phyloP scores from a whole-genome alignment of 92 coral and sea anemone genomes.

The Parazoanthus swiftii region DNA sequence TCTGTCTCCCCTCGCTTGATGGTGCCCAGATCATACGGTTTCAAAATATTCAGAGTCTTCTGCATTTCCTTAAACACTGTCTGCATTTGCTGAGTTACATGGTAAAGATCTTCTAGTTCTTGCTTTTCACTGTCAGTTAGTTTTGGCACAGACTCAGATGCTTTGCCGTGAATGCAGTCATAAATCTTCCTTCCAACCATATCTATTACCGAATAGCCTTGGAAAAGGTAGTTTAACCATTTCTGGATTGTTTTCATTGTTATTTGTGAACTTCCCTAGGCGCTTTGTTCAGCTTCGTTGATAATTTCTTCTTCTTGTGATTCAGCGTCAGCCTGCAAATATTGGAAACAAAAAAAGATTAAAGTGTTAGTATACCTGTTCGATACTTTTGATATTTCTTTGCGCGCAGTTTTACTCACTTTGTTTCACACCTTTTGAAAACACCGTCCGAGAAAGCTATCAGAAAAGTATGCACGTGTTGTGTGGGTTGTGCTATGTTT shows the following conservation, averaged over 20 bases:
- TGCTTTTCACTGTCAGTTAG: not conserved
- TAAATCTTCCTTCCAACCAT: not conserved
- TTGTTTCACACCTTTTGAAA: too few species aligned
- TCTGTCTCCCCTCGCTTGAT: not conserved
- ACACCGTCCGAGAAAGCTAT: too few species aligned
- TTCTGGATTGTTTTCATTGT: not conserved
- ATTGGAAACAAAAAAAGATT: too few species aligned
- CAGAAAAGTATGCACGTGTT: too few species aligned
- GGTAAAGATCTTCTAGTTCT: not conserved
- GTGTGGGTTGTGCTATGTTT: too few species aligned
- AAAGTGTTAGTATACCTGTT: not conserved
- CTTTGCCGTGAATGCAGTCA: not conserved
- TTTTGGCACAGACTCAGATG: not conserved
- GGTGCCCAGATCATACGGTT: not conserved
- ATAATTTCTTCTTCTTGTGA: not conserved
- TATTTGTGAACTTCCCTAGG: not conserved
- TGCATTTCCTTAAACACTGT: not conserved
- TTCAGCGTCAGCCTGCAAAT: not conserved
- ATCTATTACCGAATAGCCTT: not conserved
- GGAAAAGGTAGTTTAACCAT: not conserved
- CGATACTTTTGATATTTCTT: too few species aligned
- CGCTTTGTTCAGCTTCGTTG: not conserved
- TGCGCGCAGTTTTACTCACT: too few species aligned
- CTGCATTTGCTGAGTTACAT: not conserved
- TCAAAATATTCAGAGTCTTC: not conserved